phyloP scores from a whole-genome alignment of 2,888 invertebrate genomes.

The Netelia inedita region DNA sequence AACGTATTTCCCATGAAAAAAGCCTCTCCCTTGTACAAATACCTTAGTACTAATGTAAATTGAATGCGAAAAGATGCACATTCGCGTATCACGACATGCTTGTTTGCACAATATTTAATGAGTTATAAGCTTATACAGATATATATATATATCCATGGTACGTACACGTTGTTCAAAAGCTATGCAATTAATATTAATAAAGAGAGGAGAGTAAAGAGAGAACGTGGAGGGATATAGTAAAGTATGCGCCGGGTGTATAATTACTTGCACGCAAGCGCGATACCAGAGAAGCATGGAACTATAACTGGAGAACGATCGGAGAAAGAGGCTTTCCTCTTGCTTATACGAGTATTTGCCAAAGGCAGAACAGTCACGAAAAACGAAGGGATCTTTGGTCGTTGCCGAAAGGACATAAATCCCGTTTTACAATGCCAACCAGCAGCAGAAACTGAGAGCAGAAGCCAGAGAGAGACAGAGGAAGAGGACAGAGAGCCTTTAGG shows the following conservation, averaged over 20 bases:
- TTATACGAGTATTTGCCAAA: constrained; percentile 18
- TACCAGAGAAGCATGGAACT: constrained; percentile 48
- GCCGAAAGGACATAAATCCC: constrained; percentile 81
- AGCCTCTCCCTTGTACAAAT: background rate
- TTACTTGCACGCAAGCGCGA: constrained; percentile 44
- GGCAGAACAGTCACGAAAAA: background rate
- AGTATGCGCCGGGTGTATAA: constrained; percentile 18
- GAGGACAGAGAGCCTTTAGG: constrained; percentile 48
- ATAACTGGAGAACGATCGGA: constrained; percentile 32
- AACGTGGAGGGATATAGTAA: background rate
- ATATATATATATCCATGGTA: background rate
- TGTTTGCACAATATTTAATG: constrained; percentile 15
- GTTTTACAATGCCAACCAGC: constrained; percentile 68
- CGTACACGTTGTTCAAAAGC: background rate
- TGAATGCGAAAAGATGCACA: constrained; percentile 4
- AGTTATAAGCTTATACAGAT: background rate
- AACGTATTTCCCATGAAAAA: no score
- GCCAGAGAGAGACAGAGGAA: constrained; percentile 37
- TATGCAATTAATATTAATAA: constrained; percentile 36
- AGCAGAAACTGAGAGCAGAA: constrained; percentile 55
- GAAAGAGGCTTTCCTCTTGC: background rate
- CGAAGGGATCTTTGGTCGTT: constrained; percentile 73
- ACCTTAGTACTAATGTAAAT: background rate
- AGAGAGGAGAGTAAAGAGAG: constrained; percentile 19
- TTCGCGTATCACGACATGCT: background rate